Evolutionary conservation across 2,888 invertebrate species (phyloP), one percentile per base, ranked within the genome.

Genomic region (Ligdia adustata): DNA sequence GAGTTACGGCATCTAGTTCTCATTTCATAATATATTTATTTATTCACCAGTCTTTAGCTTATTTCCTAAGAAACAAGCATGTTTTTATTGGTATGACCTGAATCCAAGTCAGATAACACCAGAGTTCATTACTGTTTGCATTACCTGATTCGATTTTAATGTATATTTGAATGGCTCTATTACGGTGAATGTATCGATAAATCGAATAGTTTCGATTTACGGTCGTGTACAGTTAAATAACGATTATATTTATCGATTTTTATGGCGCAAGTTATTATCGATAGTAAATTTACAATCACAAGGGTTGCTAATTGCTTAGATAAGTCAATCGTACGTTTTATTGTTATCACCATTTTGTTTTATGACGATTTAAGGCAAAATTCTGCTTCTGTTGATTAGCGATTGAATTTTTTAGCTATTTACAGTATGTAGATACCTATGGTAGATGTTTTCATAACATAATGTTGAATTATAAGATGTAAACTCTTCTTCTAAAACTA

Each of bases 281-380:
- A 46, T 24, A 38, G 3, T 22, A 37, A 44, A 41, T 44, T 29
- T 35, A 60, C 57, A 53, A 50, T 35, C 38, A 38, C 47, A 33
- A 55, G 44, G 34, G 33, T 46, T 46, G 62, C 67, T 75, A 76
- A 75, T 73, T 71, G 75, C 60, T 42, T 35, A 56, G 75, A 75
- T 75, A 72, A 75, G 60, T 58, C 43, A 60, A 39, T 4, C 52
- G 59, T 60, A 66, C 58, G 70, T 52, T 69, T 22, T 22, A 67
- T 62, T 60, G 45, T 57, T 61, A 66, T 66, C 47, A 57, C 45
- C 50, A 49, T 66, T 65, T 62, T 57, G 60, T 62, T 16, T 31
- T n/a, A n/a, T n/a, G n/a, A n/a, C n/a, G n/a, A n/a, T n/a, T n/a
- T n/a, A n/a, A n/a, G n/a, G n/a, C 1, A 20, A 6, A 16, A 24